phyloP scores from a whole-genome alignment of 1,140 invertebrate genomes.

The Tachypleus tridentatus region DNA sequence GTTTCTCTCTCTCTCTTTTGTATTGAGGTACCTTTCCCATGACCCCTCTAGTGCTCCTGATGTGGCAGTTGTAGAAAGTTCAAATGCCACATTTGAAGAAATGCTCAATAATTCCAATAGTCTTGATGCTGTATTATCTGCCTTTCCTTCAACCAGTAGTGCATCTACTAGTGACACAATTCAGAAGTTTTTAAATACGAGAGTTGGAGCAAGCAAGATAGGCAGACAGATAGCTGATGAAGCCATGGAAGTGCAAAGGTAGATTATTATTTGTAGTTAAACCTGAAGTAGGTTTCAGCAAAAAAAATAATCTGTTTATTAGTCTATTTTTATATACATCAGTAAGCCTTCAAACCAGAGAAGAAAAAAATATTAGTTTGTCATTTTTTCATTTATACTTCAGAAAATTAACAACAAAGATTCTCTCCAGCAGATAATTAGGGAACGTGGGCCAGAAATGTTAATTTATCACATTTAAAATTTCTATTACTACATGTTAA shows the following conservation, averaged over 20 bases:
- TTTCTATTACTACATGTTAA: too few species aligned
- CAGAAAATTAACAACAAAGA: too few species aligned
- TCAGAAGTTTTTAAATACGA: conserved; percentile 15
- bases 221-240: conserved; percentile 35
- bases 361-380: too few species aligned
- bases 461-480: too few species aligned
- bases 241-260: conserved; percentile 27
- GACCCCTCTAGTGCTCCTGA: conserved; percentile 30
- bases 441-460: too few species aligned
- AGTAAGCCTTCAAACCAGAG: too few species aligned
- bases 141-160: conserved; percentile 9
- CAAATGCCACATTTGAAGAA: conserved; percentile 10
- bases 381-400: too few species aligned
- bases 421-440: too few species aligned
- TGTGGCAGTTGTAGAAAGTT: conserved; percentile 14
- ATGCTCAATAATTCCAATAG: conserved; percentile 18
- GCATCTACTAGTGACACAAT: conserved; percentile 8
- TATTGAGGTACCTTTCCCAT: conserved; percentile 20
- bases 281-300: too few species aligned
- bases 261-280: not conserved
- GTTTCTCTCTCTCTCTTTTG: conserved; percentile 24
- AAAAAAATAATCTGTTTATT: too few species aligned
- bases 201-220: conserved; percentile 32
- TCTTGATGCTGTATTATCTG: conserved; percentile 16
- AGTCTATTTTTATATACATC: too few species aligned